Conservation (phyloP, 2,888 invertebrate species). For the Panopea generosa region DNA sequence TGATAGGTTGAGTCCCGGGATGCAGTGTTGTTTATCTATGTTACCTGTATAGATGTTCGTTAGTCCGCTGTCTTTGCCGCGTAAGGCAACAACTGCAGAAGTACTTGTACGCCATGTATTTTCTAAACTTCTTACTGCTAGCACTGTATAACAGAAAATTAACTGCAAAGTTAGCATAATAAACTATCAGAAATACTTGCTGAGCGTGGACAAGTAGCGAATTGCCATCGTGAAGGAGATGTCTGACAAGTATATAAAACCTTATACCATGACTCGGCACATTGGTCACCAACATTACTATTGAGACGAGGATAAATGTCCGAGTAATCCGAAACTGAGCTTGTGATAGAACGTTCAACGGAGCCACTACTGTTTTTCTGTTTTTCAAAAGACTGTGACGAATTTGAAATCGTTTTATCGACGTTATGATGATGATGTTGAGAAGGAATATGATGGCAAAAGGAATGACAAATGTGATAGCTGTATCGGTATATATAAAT, state of each 20-base stretch:
- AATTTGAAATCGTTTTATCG: conserved; percentile 38
- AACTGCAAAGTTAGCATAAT: conserved; percentile 73
- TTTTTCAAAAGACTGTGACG: conserved; percentile 33
- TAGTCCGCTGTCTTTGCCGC: neutral
- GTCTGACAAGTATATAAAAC: conserved; percentile 67
- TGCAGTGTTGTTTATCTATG: no score
- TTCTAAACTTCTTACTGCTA: conserved; percentile 70
- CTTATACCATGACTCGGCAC: conserved; percentile 79
- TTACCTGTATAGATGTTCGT: neutral
- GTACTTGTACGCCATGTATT: conserved; percentile 39
- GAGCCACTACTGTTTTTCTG: conserved; percentile 20
- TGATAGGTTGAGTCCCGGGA: no score
- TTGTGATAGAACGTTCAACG: conserved; percentile 57
- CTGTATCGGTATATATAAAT: conserved; percentile 72
- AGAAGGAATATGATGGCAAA: conserved; percentile 71
- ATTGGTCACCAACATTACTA: conserved; percentile 74
- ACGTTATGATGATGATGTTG: conserved; percentile 63
- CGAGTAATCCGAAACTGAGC: conserved; percentile 73
- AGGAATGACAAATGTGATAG: conserved; percentile 72
- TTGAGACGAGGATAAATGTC: conserved; percentile 78
- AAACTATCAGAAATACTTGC: conserved; percentile 72
- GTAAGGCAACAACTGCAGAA: conserved; percentile 26
- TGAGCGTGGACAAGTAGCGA: conserved; percentile 55
- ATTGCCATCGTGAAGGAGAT: conserved; percentile 37
- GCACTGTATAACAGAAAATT: conserved; percentile 73